Conservation (phyloP, 2,797 vertebrate species). For the Falco peregrinus region DNA sequence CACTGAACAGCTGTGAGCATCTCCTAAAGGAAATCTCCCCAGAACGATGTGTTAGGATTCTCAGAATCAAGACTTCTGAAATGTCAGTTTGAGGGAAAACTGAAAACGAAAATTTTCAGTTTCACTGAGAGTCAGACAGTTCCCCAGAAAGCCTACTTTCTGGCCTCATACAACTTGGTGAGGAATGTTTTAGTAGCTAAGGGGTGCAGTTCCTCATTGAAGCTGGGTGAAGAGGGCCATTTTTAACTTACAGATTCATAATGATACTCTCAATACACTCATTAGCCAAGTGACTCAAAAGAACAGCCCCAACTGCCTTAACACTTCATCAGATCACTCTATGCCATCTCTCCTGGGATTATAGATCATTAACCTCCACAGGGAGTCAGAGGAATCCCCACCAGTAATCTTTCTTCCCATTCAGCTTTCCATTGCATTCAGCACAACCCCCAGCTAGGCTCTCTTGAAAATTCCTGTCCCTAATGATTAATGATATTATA, state of each 20-base stretch:
- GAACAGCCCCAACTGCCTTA: not conserved
- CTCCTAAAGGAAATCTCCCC: slow-evolving; percentile 4
- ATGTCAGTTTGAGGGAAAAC: not conserved
- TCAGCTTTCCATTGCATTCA: not conserved
- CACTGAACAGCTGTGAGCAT: not conserved
- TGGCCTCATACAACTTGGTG: rapidly evolving
- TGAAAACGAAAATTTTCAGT: not conserved
- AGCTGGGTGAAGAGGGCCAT: not conserved
- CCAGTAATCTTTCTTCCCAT: not conserved
- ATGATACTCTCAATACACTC: not conserved
- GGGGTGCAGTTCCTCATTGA: rapidly evolving
- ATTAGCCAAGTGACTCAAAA: not conserved
- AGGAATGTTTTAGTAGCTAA: not conserved
- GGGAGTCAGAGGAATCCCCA: not conserved
- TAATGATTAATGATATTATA: not conserved
- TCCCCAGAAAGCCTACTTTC: not conserved
- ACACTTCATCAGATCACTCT: not conserved
- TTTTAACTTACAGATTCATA: not conserved
- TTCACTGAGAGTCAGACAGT: not conserved
- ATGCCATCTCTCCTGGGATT: not conserved
- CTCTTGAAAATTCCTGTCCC: not conserved
- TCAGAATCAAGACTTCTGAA: not conserved
- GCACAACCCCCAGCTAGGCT: not conserved
- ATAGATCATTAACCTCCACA: not conserved
- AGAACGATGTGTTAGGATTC: not conserved